Percentiles rank a stretch among this genome's conserved stretches.
phyloP scores from a whole-genome alignment of 2,888 invertebrate genomes.

The Drosophila cyrtoloma region DNA sequence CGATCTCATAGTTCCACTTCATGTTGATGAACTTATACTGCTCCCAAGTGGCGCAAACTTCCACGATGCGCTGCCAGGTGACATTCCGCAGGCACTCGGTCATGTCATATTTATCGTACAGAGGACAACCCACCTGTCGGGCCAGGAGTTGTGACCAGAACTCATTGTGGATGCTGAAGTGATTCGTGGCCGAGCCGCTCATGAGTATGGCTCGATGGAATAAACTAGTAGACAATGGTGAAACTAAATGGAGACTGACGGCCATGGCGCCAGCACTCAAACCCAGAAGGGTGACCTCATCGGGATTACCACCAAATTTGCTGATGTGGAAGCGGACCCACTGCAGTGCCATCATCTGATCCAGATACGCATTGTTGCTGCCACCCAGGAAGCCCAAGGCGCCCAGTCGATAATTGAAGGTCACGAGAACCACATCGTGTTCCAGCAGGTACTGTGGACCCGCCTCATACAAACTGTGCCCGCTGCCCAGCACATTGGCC shows the following conservation, averaged over 20 bases:
- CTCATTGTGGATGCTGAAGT: conserved; percentile 85
- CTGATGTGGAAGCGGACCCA: conserved; percentile 89
- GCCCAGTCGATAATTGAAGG: conserved; percentile 83
- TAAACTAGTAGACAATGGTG: conserved; percentile 88
- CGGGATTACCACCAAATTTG: conserved; percentile 88
- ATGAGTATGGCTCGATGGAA: conserved; percentile 90
- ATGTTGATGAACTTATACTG: conserved; percentile 69
- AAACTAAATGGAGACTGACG: conserved; percentile 86
- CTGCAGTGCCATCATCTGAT: conserved; percentile 88
- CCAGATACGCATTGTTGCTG: conserved; percentile 89
- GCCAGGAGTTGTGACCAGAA: conserved; percentile 88
- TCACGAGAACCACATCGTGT: conserved; percentile 79
- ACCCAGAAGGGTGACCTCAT: conserved; percentile 88
- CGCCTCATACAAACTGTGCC: conserved; percentile 73
- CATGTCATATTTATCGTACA: conserved; percentile 86
- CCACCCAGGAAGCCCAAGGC: conserved; percentile 87
- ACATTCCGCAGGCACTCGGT: conserved; percentile 86
- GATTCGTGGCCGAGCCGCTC: conserved; percentile 88
- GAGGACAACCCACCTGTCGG: conserved; percentile 87
- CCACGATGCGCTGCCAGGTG: conserved; percentile 69
- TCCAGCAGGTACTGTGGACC: conserved; percentile 82
- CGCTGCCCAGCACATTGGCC: conserved; percentile 74
- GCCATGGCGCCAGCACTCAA: conserved; percentile 86
- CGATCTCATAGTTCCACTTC: conserved; percentile 86
- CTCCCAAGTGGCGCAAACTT: conserved; percentile 69